Evolutionary conservation across 1,140 invertebrate genomes (phyloP).

Genomic region (Drosophila repletoides): DNA sequence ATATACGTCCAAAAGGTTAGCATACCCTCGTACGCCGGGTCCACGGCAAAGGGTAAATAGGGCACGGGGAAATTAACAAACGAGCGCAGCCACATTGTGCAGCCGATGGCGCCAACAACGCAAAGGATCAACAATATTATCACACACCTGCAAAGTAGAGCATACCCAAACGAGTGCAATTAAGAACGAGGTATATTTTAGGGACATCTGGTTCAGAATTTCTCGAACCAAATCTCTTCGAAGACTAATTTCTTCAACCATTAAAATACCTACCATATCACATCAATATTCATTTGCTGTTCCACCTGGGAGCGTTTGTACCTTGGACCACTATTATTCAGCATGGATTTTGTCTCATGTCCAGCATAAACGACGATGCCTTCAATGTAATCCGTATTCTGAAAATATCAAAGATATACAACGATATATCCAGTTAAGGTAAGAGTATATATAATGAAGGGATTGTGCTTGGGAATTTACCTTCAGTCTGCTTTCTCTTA

Average conservation of each 20-base stretch:
- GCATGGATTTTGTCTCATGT: conserved; percentile 98
- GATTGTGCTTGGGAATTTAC: too few relatives aligned
- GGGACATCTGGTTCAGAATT: background rate
- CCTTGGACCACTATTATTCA: conserved; percentile 97
- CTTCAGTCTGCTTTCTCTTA: conserved; percentile 96
- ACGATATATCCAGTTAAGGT: too few relatives aligned
- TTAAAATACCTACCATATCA: conserved; percentile 89
- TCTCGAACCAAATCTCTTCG: too few relatives aligned
- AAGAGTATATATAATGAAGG: too few relatives aligned
- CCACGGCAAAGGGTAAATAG: conserved; percentile 85
- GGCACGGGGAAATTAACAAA: conserved; percentile 83
- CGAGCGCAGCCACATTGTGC: conserved; percentile 91
- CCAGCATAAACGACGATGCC: conserved; percentile 99
- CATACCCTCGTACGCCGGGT: conserved; percentile 90
- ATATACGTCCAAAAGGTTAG: conserved; percentile 97
- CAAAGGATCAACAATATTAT: conserved; percentile 95
- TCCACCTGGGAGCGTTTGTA: conserved; percentile 97
- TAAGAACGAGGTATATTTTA: background rate
- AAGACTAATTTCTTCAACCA: background rate
- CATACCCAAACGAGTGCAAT: background rate
- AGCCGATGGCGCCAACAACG: conserved; percentile 94
- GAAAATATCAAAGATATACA: conserved; percentile 4
- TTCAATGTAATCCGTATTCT: conserved; percentile 90
- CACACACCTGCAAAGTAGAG: conserved; percentile 86
- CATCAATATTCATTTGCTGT: conserved; percentile 96